These are phyloP conservation scores for Hybognathus amarus DNA, from an alignment of 2,797 vertebrate species.

Conservation along the genomic window DNA sequence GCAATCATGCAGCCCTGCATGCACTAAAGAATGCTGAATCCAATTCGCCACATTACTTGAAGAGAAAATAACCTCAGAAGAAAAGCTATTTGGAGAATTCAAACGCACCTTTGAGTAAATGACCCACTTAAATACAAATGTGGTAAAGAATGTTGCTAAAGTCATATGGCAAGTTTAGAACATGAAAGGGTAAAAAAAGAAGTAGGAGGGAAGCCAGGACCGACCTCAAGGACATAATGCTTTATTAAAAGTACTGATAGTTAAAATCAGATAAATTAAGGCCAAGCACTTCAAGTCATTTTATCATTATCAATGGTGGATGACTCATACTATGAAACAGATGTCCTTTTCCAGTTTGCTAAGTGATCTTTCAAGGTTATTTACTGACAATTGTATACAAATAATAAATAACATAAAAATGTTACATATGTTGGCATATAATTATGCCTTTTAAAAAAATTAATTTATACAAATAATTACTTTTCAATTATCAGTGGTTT, in stretches of 20 bases:
- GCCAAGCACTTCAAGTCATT: not conserved
- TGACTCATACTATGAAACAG: not conserved
- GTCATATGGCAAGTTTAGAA: slow-evolving; percentile 6
- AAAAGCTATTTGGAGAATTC: slow-evolving; percentile 37
- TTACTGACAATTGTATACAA: not conserved
- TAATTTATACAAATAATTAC: not conserved
- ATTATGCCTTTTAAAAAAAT: not conserved
- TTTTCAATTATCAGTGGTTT: not conserved
- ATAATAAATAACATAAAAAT: not conserved
- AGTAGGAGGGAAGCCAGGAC: not conserved
- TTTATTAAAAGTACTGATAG: not conserved
- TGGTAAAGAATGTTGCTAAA: not conserved
- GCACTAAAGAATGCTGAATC: slow-evolving; percentile 1
- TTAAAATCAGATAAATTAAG: not conserved
- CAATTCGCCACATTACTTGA: slow-evolving; percentile 32
- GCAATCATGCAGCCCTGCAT: slow-evolving; percentile 19
- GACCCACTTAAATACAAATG: slow-evolving; percentile 38
- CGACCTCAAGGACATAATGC: not conserved
- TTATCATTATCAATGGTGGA: not conserved
- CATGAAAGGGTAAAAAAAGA: not conserved
- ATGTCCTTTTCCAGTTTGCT: not conserved
- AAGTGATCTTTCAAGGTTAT: not conserved
- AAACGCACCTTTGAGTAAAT: slow-evolving; percentile 37
- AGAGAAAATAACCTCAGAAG: slow-evolving; percentile 23
- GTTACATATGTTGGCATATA: not conserved